Percentiles rank a stretch among this genome's conserved stretches.
Evolutionary conservation across 2,888 invertebrate species (phyloP).

Genomic region (Sinelater perroti): DNA sequence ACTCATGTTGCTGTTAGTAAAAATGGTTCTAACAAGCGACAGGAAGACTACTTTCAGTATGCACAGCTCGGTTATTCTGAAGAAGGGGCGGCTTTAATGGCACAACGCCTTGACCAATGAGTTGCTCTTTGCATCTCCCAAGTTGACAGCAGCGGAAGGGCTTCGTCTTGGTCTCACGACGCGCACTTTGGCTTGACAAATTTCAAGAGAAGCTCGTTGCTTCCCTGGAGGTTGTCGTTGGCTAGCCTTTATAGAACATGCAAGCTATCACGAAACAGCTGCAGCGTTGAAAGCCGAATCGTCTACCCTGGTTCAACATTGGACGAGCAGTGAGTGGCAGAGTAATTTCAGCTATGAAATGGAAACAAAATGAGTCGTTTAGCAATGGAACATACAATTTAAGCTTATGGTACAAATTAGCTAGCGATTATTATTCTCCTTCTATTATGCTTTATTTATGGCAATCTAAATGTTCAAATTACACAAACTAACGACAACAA

Average conservation of each 20-base stretch:
- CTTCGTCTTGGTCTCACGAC: constrained; percentile 80
- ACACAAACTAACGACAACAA: no score
- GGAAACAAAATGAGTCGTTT: constrained; percentile 40
- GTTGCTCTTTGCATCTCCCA: constrained; percentile 74
- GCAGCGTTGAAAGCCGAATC: constrained; percentile 60
- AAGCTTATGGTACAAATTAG: constrained; percentile 35
- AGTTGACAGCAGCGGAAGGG: constrained; percentile 83
- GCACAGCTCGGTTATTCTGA: no score
- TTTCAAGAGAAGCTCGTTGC: constrained; percentile 79
- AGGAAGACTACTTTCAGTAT: constrained; percentile 83
- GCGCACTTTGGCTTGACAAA: constrained; percentile 77
- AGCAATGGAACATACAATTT: no score
- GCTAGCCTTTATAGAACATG: constrained; percentile 77
- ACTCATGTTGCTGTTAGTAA: constrained; percentile 87
- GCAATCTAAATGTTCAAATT: no score
- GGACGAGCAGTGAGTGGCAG: constrained; percentile 79
- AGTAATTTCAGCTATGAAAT: constrained; percentile 53
- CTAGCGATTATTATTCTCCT: no score
- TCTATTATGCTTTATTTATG: no score
- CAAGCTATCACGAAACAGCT: constrained; percentile 67
- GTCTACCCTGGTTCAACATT: constrained; percentile 75
- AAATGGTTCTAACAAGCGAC: constrained; percentile 87
- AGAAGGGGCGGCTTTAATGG: no score
- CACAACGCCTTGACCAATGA: constrained; percentile 71
- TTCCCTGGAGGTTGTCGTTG: constrained; percentile 73